phyloP scores from a whole-genome alignment of 2,797 vertebrate species.

The Lagodon rhomboides region DNA sequence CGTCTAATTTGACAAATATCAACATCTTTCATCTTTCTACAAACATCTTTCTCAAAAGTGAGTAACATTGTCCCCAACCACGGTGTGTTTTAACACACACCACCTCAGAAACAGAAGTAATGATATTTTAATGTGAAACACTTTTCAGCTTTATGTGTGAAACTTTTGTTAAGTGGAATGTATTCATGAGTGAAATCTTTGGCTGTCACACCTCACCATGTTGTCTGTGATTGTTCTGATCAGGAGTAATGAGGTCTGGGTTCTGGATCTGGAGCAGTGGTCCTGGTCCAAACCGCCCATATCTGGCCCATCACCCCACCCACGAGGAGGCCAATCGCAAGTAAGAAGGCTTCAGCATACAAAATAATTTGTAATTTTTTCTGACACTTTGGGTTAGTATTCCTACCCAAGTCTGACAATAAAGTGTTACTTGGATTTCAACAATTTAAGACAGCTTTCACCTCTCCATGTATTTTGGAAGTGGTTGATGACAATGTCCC shows the following conservation, averaged over 20 bases:
- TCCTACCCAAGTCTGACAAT: neutral
- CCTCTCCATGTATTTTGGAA: too few species aligned
- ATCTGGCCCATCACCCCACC: slow-evolving; percentile 92
- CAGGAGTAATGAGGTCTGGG: slow-evolving; percentile 99
- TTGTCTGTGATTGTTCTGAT: slow-evolving; percentile 34
- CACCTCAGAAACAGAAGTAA: neutral
- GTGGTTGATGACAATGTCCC: neutral
- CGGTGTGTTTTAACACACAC: neutral
- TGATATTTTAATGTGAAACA: neutral
- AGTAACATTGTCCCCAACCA: neutral
- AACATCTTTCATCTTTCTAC: too few species aligned
- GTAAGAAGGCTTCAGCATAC: slow-evolving; percentile 74
- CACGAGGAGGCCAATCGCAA: slow-evolving; percentile 97
- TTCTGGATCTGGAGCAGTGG: slow-evolving; percentile 98
- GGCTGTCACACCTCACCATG: neutral
- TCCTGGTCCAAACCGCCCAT: slow-evolving; percentile 95
- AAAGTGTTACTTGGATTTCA: neutral
- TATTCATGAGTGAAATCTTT: neutral
- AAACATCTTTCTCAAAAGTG: neutral
- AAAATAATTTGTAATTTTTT: neutral
- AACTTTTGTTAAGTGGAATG: neutral
- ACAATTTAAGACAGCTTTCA: neutral
- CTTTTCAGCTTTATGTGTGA: neutral
- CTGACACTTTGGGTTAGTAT: neutral
- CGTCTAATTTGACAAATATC: neutral